phyloP scores from a whole-genome alignment of 2,888 invertebrate genomes.

The Napeogenes sylphis region DNA sequence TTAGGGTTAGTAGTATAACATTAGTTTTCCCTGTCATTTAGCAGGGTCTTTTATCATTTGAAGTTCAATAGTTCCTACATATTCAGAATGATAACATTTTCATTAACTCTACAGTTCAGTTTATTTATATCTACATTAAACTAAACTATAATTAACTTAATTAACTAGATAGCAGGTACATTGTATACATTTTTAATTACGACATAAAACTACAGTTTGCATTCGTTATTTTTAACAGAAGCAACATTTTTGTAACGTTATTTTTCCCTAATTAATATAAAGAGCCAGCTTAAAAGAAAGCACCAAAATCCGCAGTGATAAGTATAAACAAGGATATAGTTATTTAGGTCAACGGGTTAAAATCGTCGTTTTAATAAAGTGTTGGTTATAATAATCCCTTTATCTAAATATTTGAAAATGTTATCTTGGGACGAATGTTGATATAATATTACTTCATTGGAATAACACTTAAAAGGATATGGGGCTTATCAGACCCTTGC shows the following conservation, averaged over 20 bases:
- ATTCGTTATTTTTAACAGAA: not conserved
- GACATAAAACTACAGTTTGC: no score
- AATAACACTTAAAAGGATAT: constrained; percentile 23
- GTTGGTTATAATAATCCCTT: constrained; percentile 31
- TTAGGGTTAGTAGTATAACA: not conserved
- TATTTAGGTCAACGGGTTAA: constrained; percentile 39
- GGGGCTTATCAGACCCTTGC: constrained; percentile 20
- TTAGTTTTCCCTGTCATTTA: not conserved
- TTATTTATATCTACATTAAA: no score
- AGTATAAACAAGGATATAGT: constrained; percentile 28
- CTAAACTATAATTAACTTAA: no score
- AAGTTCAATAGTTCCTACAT: no score
- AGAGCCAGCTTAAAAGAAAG: constrained; percentile 15
- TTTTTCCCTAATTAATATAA: constrained; percentile 30
- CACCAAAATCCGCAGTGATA: constrained; percentile 17
- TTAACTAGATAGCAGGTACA: no score
- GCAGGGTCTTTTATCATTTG: not conserved
- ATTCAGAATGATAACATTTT: no score
- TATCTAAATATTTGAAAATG: constrained; percentile 25
- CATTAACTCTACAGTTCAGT: no score
- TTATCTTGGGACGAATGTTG: constrained; percentile 14
- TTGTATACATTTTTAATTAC: no score
- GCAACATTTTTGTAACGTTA: not conserved
- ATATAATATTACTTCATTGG: constrained; percentile 15
- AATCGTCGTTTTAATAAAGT: constrained; percentile 32